Evolutionary conservation across 2,888 invertebrate genomes (phyloP).

Genomic region (Pseudococcus viburni): DNA sequence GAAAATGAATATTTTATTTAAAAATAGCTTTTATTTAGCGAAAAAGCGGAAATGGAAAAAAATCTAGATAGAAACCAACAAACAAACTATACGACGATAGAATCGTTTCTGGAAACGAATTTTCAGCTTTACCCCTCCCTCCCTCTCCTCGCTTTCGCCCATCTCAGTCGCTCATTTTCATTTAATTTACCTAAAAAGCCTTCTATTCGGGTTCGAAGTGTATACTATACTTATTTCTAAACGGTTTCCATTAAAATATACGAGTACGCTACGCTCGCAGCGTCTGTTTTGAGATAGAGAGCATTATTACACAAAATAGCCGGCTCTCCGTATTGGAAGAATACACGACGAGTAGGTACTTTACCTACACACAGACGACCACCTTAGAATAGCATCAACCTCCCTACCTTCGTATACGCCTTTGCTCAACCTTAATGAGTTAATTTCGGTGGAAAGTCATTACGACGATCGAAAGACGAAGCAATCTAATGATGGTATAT

Average conservation of each 20-base stretch:
- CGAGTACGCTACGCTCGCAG: background rate
- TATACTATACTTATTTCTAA: background rate
- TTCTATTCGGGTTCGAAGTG: background rate
- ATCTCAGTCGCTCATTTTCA: background rate
- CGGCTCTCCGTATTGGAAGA: background rate
- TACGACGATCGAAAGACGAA: background rate
- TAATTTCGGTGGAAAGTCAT: slow-evolving; percentile 29
- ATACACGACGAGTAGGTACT: background rate
- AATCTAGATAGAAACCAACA: too few relatives aligned
- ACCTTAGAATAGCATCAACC: background rate
- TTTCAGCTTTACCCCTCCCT: too few relatives aligned
- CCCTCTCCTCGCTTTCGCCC: background rate
- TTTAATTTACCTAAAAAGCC: slow-evolving; percentile 5
- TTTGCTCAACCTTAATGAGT: slow-evolving; percentile 11
- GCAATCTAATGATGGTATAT: background rate
- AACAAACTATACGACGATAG: too few relatives aligned
- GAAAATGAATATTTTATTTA: too few relatives aligned
- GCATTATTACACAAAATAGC: background rate
- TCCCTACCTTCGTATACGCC: background rate
- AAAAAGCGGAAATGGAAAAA: too few relatives aligned
- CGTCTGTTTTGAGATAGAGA: background rate
- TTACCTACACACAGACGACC: background rate
- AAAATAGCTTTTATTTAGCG: too few relatives aligned
- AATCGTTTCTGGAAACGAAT: too few relatives aligned
- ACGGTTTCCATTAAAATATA: slow-evolving; percentile 10